A percentile compares a stretch with the other conserved stretches of the same genome.
Evolutionary conservation across 2,888 invertebrate genomes (phyloP).

Genomic region (Pimpla rufipes): DNA sequence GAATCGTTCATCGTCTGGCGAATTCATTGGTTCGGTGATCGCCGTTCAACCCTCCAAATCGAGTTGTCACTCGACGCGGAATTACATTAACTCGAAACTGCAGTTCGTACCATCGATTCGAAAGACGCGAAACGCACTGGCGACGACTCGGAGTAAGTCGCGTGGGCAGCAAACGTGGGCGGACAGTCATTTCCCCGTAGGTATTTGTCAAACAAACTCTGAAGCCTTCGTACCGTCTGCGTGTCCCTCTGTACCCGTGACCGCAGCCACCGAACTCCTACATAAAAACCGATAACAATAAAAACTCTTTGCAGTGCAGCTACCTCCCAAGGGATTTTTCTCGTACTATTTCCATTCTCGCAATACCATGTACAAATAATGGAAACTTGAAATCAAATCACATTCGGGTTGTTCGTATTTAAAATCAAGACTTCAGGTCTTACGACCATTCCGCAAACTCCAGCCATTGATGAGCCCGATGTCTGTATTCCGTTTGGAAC

Average conservation of each 20-base stretch:
- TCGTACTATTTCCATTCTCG: not conserved
- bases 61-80: not conserved
- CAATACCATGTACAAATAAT: not conserved
- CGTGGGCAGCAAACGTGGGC: slow-evolving; percentile 1
- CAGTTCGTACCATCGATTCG: not conserved
- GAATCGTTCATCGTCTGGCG: not conserved
- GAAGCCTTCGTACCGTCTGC: not conserved
- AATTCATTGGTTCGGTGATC: not conserved
- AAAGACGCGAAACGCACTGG: no score
- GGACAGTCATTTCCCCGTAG: not conserved
- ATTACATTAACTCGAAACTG: not conserved
- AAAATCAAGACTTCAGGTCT: no score
- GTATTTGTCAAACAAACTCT: slow-evolving; percentile 13
- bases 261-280: not conserved
- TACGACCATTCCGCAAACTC: not conserved
- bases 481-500: not conserved
- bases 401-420: no score
- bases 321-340: not conserved
- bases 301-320: no score
- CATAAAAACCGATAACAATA: not conserved
- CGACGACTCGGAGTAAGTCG: not conserved
- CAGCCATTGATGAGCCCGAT: not conserved
- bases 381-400: not conserved
- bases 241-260: not conserved
- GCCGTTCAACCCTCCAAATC: not conserved